Percentiles rank a stretch among this genome's conserved stretches.
These are phyloP conservation scores for Arctopsyche grandis DNA, from an alignment of 1,140 invertebrate species.

Conservation along the genomic window DNA sequence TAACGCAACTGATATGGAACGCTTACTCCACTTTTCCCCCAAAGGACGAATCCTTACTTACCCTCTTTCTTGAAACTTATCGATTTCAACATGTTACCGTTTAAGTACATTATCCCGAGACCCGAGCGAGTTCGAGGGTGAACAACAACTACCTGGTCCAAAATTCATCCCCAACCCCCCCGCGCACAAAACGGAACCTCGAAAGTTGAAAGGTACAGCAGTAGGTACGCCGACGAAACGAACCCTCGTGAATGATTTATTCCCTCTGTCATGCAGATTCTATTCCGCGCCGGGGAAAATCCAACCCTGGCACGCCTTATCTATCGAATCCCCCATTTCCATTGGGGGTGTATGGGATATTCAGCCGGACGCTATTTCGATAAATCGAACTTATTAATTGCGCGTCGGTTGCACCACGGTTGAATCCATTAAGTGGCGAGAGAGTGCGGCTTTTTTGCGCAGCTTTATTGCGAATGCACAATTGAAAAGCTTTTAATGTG, in stretches of 20 bases:
- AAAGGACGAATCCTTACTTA: background rate
- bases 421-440: too few relatives aligned
- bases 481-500: background rate
- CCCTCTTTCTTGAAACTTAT: background rate
- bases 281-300: slow-evolving; percentile 36
- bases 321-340: background rate
- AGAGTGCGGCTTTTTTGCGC: too few relatives aligned
- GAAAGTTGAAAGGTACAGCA: slow-evolving; percentile 39
- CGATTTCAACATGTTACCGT: slow-evolving; percentile 14
- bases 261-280: slow-evolving; percentile 51
- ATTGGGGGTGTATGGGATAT: background rate
- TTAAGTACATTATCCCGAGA: slow-evolving; percentile 16
- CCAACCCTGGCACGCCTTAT: background rate
- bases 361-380: slow-evolving; percentile 1
- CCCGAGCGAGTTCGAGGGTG: background rate
- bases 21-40: too few relatives aligned
- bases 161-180: background rate
- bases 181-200: too few relatives aligned
- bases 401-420: background rate
- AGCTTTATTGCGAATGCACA: too few relatives aligned
- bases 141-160: background rate
- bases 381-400: slow-evolving; percentile 47
- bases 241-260: slow-evolving; percentile 48
- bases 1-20: too few relatives aligned
- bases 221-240: slow-evolving; percentile 21